Percentiles rank a stretch among this genome's conserved stretches.
These are phyloP conservation scores for Coendou prehensilis DNA, from an alignment of 2,797 vertebrate species.

Conservation along the genomic window DNA sequence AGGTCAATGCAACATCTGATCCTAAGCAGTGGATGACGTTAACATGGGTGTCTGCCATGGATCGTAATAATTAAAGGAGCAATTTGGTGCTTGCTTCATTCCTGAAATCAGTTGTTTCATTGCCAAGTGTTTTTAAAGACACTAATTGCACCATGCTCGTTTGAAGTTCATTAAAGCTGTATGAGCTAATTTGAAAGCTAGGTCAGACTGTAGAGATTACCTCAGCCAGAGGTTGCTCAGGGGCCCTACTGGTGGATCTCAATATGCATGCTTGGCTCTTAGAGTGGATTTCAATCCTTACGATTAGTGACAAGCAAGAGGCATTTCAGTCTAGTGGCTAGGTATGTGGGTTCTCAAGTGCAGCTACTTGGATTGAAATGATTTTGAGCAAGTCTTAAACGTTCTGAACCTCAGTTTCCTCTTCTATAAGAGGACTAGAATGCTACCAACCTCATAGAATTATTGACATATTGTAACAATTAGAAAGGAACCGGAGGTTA, in stretches of 20 bases:
- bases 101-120: neutral
- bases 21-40: neutral
- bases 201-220: neutral
- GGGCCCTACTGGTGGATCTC: neutral
- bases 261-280: neutral
- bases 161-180: neutral
- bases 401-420: neutral
- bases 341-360: neutral
- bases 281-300: neutral
- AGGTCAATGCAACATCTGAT: neutral
- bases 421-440: neutral
- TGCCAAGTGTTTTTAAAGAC: neutral
- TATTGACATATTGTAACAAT: neutral
- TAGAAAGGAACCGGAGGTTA: neutral
- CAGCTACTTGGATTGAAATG: neutral
- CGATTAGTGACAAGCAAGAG: neutral
- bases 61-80: neutral
- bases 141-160: neutral
- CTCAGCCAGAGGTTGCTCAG: neutral
- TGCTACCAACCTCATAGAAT: neutral
- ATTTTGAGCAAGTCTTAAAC: constrained; percentile 22
- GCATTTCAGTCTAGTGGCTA: neutral
- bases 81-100: neutral
- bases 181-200: neutral
- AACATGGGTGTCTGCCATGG: neutral